Percentiles rank a stretch among this genome's conserved stretches.
These are phyloP conservation scores for Ophraella communa DNA, from an alignment of 2,888 invertebrate species.

Conservation along the genomic window DNA sequence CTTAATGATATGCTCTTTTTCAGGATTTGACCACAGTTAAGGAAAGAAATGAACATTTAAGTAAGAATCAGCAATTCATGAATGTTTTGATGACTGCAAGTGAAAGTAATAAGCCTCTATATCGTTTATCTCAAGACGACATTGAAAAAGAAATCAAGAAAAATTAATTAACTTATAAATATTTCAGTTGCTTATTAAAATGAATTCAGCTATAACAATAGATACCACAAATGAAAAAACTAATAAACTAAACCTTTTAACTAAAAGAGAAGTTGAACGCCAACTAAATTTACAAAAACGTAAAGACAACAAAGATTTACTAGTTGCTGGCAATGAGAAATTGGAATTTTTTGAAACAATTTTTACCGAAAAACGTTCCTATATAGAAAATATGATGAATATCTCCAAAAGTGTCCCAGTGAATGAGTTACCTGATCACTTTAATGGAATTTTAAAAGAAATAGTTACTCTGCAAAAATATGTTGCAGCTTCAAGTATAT, in stretches of 20 bases:
- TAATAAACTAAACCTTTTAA: conserved; percentile 60
- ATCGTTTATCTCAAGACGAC: conserved; percentile 61
- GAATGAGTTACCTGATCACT: conserved; percentile 65
- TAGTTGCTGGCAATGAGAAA: conserved; percentile 70
- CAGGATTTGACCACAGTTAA: conserved; percentile 55
- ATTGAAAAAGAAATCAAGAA: conserved; percentile 58
- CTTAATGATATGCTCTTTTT: conserved; percentile 47
- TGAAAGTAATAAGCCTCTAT: conserved; percentile 59
- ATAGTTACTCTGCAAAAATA: conserved; percentile 79
- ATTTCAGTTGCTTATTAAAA: conserved; percentile 29
- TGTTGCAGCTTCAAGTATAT: conserved; percentile 79
- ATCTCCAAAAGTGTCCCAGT: conserved; percentile 60
- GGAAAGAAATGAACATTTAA: conserved; percentile 43
- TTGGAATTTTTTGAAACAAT: conserved; percentile 74
- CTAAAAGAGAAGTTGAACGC: conserved; percentile 68
- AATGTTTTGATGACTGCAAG: conserved; percentile 63
- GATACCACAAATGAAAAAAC: conserved; percentile 52
- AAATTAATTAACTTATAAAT: conserved; percentile 51
- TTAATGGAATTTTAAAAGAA: conserved; percentile 74
- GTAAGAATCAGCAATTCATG: conserved; percentile 53
- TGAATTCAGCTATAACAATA: conserved; percentile 37
- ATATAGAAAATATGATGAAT: conserved; percentile 68
- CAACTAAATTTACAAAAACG: conserved; percentile 71
- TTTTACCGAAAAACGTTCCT: conserved; percentile 71
- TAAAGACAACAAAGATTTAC: conserved; percentile 68